phyloP scores from a whole-genome alignment of 1,140 invertebrate genomes.

The Conopomorpha cramerella region DNA sequence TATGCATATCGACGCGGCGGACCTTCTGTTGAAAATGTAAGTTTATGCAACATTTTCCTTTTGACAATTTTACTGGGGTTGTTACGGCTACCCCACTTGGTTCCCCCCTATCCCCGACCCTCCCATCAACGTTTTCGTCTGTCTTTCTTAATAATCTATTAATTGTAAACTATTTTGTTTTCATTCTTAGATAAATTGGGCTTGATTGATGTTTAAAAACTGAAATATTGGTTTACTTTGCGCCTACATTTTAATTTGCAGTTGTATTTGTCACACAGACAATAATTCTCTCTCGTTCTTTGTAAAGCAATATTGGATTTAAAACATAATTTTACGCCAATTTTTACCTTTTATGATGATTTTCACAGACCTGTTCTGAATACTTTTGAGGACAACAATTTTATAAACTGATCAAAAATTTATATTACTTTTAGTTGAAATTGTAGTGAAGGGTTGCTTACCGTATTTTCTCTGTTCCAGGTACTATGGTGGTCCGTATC shows the following conservation, averaged over 20 bases:
- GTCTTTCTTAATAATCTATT: too few species aligned
- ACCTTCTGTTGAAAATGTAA: neutral
- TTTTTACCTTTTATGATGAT: neutral
- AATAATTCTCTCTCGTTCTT: neutral
- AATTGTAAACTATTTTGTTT: too few species aligned
- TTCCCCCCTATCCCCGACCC: too few species aligned
- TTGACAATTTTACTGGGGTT: neutral
- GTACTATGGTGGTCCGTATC: too few species aligned
- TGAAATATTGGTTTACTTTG: too few species aligned
- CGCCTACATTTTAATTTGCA: too few species aligned
- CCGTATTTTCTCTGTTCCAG: constrained; percentile 7
- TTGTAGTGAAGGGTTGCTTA: too few species aligned
- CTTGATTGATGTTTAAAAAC: neutral
- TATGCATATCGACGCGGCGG: too few species aligned
- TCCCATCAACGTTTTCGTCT: too few species aligned
- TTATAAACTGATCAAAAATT: too few species aligned
- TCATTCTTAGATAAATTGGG: neutral
- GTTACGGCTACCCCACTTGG: too few species aligned
- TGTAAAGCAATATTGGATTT: neutral
- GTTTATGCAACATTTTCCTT: neutral
- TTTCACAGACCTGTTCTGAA: constrained; percentile 1
- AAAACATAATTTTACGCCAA: neutral
- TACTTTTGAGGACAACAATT: constrained; percentile 1
- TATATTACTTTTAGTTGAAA: too few species aligned
- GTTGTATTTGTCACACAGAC: neutral